phyloP scores from a whole-genome alignment of 2,113 vertebrate genomes.

The Stigmatopora nigra region DNA sequence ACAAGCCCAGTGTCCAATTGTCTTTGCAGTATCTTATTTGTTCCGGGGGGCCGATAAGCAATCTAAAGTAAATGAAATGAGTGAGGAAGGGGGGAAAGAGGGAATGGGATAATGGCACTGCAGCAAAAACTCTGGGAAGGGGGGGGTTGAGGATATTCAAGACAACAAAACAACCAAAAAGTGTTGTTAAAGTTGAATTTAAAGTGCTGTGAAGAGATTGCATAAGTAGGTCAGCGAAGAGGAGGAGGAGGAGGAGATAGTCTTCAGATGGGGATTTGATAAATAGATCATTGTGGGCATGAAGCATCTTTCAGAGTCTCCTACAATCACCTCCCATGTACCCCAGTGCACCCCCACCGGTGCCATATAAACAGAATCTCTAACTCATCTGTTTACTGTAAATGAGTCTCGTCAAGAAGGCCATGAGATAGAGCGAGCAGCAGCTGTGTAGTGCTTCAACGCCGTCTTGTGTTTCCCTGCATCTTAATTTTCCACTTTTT shows the following conservation, averaged over 20 bases:
- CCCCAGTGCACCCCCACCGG: slow-evolving; percentile 15
- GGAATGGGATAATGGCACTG: slow-evolving; percentile 1
- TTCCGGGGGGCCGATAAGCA: slow-evolving; percentile 30
- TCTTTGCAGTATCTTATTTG: slow-evolving; percentile 44
- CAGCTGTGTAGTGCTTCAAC: slow-evolving; percentile 31
- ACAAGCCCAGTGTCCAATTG: slow-evolving; percentile 31
- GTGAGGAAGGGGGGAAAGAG: slow-evolving; percentile 1
- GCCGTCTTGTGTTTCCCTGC: slow-evolving; percentile 35
- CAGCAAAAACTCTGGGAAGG: neutral
- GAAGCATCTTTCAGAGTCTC: slow-evolving; percentile 40
- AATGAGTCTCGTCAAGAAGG: slow-evolving; percentile 56
- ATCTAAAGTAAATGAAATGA: slow-evolving; percentile 48
- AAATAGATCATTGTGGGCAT: slow-evolving; percentile 61
- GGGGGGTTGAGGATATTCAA: neutral
- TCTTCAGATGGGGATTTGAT: slow-evolving; percentile 50
- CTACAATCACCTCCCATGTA: slow-evolving; percentile 25
- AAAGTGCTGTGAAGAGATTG: slow-evolving; percentile 52
- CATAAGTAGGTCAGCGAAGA: slow-evolving; percentile 54
- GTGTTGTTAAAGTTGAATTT: slow-evolving; percentile 50
- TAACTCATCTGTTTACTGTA: slow-evolving; percentile 60
- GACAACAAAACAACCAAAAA: slow-evolving; percentile 12
- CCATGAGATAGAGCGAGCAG: slow-evolving; percentile 28
- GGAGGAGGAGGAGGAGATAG: slow-evolving; percentile 47
- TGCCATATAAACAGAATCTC: slow-evolving; percentile 54
- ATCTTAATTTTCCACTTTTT: slow-evolving; percentile 43